These are phyloP conservation scores for Caenorhabditis remanei DNA, from an alignment of 1,140 invertebrate genomes.

Conservation along the genomic window DNA sequence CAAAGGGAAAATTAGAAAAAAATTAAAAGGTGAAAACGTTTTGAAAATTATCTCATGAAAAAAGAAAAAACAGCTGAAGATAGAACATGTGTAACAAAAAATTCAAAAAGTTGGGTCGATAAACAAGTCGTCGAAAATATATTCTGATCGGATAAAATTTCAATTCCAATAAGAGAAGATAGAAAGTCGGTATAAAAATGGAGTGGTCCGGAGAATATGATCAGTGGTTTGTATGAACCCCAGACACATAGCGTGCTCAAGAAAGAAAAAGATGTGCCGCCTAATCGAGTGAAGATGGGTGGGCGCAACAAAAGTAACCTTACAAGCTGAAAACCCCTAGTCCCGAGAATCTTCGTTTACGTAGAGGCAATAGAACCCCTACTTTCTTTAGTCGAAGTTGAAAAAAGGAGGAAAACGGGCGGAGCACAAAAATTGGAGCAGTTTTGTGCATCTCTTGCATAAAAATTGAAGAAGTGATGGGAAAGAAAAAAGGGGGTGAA, in stretches of 20 bases:
- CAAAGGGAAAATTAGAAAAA: neutral
- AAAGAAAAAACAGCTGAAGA: constrained; percentile 3
- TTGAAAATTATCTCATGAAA: neutral
- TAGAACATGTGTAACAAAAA: neutral
- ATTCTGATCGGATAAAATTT: neutral
- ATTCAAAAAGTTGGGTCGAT: neutral
- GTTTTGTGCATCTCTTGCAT: constrained; percentile 55
- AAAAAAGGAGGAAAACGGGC: neutral
- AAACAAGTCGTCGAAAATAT: neutral
- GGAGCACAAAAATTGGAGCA: constrained; percentile 52
- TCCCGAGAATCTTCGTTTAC: neutral
- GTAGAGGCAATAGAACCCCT: constrained; percentile 29
- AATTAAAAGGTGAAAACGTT: neutral
- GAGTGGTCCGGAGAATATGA: constrained; percentile 21
- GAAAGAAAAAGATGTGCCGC: constrained; percentile 35
- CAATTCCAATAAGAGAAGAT: constrained; percentile 7
- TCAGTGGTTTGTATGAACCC: constrained; percentile 49
- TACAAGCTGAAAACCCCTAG: neutral
- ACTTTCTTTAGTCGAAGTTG: neutral
- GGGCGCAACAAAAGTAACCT: constrained; percentile 13
- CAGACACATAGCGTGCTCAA: neutral
- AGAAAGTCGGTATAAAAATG: constrained; percentile 18
- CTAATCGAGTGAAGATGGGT: constrained; percentile 51
- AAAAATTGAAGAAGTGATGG: constrained; percentile 51
- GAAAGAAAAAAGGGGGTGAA: constrained; percentile 32